Conservation (phyloP, 2,888 invertebrate species). For the Trachelus tabidus region DNA sequence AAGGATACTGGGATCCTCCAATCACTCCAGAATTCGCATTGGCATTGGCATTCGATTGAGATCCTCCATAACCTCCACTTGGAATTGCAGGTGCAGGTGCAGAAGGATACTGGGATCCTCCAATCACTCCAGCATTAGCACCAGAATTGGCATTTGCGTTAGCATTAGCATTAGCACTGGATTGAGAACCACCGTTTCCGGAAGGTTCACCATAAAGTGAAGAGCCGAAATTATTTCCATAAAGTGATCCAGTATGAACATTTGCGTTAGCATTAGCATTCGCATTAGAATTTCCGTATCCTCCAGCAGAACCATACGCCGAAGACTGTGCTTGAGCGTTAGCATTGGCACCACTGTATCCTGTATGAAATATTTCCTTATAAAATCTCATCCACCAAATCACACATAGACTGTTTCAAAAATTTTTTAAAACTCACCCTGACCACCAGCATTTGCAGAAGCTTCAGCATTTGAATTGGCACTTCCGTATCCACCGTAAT, state of each 20-base stretch:
- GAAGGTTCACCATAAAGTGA: not conserved
- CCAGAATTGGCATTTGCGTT: conserved; percentile 14
- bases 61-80: conserved; percentile 23
- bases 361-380: not conserved
- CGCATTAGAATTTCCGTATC: conserved; percentile 14
- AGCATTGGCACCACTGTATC: conserved; percentile 2
- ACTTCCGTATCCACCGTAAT: conserved; percentile 21
- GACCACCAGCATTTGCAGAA: conserved; percentile 23
- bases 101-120: not conserved
- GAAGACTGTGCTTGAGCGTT: not conserved
- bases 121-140: not conserved
- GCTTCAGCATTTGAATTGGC: conserved; percentile 26
- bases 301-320: conserved; percentile 4
- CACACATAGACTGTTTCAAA: not conserved
- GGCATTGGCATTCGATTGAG: conserved; percentile 29
- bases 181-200: conserved; percentile 31
- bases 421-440: not conserved
- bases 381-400: not conserved
- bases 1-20: not conserved
- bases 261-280: conserved; percentile 15
- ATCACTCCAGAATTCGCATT: conserved; percentile 13
- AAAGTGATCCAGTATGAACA: not conserved
- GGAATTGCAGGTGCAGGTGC: too few species aligned
- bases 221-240: not conserved
- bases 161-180: conserved; percentile 23